Percentiles rank a stretch among this genome's conserved stretches.
phyloP scores from a whole-genome alignment of 1,140 invertebrate species.

The Drosophila erecta region DNA sequence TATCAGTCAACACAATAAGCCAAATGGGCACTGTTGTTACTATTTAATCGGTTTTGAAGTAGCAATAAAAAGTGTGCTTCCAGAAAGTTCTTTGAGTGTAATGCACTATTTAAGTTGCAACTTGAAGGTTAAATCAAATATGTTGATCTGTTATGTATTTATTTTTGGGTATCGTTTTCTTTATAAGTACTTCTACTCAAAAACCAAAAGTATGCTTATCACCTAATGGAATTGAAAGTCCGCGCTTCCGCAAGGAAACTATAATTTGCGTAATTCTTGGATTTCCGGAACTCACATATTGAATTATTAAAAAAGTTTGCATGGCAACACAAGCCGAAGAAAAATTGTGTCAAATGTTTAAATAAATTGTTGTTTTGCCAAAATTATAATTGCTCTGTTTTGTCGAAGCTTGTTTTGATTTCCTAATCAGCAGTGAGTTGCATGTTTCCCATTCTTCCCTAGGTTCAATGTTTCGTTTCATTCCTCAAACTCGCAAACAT shows the following conservation, averaged over 20 bases:
- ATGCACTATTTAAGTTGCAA: too few species aligned
- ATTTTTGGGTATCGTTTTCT: neutral
- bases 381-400: neutral
- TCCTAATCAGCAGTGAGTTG: slow-evolving; percentile 4
- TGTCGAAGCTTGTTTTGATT: neutral
- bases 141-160: neutral
- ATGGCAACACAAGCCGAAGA: neutral
- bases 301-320: slow-evolving; percentile 1
- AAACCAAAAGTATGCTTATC: neutral
- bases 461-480: neutral
- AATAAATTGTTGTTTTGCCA: neutral
- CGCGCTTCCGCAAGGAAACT: neutral
- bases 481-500: neutral
- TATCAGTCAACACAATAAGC: neutral
- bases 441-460: neutral
- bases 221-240: neutral
- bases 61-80: neutral
- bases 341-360: neutral
- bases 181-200: neutral
- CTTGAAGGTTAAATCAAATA: too few species aligned
- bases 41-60: neutral
- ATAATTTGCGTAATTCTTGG: neutral
- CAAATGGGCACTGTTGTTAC: too few species aligned
- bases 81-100: neutral
- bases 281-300: neutral